Evolutionary conservation across 2,888 invertebrate species (phyloP).

Genomic region (Heliconius aoede): DNA sequence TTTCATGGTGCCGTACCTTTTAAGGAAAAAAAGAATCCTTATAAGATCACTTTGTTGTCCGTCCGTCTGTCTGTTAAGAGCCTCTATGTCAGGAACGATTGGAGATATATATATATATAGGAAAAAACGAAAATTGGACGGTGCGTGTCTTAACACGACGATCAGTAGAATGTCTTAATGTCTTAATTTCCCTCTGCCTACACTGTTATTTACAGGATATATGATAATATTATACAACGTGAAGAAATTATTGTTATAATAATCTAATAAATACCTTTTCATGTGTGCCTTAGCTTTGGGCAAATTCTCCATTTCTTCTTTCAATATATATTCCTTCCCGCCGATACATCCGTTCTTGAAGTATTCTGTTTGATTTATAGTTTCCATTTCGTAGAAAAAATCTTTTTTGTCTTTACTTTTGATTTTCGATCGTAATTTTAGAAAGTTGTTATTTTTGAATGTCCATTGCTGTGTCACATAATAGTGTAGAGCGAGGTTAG

Average conservation of each 20-base stretch:
- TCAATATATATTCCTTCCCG: constrained; percentile 85
- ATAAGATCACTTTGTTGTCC: too few relatives aligned
- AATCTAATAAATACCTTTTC: constrained; percentile 70
- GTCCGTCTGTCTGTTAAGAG: too few relatives aligned
- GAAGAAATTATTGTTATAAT: not conserved
- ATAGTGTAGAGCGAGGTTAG: constrained; percentile 88
- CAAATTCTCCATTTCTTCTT: constrained; percentile 85
- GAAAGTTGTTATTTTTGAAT: constrained; percentile 86
- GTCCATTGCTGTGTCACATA: constrained; percentile 91
- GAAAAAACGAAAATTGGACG: too few relatives aligned
- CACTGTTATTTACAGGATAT: too few relatives aligned
- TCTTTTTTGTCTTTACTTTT: constrained; percentile 75
- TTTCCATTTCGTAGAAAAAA: constrained; percentile 85
- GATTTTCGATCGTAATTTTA: constrained; percentile 78
- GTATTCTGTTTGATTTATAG: constrained; percentile 79
- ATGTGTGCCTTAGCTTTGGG: constrained; percentile 79
- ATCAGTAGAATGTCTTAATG: too few relatives aligned
- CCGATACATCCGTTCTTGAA: constrained; percentile 85
- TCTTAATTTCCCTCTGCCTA: too few relatives aligned
- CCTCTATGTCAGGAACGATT: too few relatives aligned
- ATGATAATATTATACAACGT: too few relatives aligned
- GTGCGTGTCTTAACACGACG: too few relatives aligned
- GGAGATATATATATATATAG: too few relatives aligned
- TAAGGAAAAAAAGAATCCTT: too few relatives aligned
- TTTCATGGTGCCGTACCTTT: too few relatives aligned